phyloP scores from a whole-genome alignment of 2,113 vertebrate genomes.

The Protobothrops flavoviridis region DNA sequence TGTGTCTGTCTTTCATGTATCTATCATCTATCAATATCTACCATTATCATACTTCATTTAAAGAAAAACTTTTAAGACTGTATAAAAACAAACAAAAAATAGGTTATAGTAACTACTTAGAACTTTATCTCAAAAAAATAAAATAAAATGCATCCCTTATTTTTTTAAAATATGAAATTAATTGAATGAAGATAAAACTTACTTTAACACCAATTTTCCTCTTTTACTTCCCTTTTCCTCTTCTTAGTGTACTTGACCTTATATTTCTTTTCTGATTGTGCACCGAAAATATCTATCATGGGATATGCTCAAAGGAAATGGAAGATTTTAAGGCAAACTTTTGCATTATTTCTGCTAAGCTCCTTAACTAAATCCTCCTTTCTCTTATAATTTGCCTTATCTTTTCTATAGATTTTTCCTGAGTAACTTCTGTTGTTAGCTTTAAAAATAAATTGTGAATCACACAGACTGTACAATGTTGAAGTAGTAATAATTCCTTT shows the following conservation, averaged over 20 bases:
- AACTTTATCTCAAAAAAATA: slow-evolving; percentile 7
- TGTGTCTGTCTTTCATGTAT: neutral
- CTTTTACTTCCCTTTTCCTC: slow-evolving; percentile 13
- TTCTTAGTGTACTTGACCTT: slow-evolving; percentile 28
- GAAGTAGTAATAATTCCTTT: slow-evolving; percentile 4
- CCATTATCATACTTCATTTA: neutral
- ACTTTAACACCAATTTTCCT: slow-evolving; percentile 1
- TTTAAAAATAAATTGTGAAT: slow-evolving; percentile 24
- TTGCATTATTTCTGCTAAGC: slow-evolving; percentile 31
- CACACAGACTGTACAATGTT: neutral
- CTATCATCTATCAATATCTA: neutral
- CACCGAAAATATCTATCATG: neutral
- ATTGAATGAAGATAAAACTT: neutral
- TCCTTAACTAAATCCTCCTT: slow-evolving; percentile 40
- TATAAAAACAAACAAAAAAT: neutral
- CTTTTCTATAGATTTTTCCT: slow-evolving; percentile 8
- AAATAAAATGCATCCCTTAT: neutral
- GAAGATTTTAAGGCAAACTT: neutral
- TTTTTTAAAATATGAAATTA: slow-evolving; percentile 18
- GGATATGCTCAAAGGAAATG: slow-evolving; percentile 18
- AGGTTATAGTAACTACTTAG: neutral
- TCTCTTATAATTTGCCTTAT: slow-evolving; percentile 43
- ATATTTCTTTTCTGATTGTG: slow-evolving; percentile 11
- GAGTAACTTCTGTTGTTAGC: slow-evolving; percentile 8
- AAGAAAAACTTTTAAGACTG: neutral